These are phyloP conservation scores for Chloroceryle inda DNA, from an alignment of 2,797 vertebrate species.

Conservation along the genomic window DNA sequence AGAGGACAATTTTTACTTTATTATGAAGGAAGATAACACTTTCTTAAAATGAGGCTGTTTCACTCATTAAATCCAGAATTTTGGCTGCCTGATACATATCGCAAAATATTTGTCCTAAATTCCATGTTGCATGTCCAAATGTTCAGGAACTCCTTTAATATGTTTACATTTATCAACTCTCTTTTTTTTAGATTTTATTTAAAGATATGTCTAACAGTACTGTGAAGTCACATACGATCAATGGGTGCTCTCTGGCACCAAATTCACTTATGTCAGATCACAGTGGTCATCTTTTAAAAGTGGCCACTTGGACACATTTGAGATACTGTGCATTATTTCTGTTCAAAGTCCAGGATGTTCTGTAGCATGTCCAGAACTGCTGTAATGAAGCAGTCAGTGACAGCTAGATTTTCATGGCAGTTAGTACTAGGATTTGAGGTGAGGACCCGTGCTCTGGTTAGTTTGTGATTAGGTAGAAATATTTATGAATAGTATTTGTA, in stretches of 20 bases:
- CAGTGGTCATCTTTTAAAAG: conserved; percentile 17
- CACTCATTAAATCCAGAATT: not conserved
- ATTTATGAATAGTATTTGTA: conserved; percentile 12
- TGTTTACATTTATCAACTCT: not conserved
- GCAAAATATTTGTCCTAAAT: not conserved
- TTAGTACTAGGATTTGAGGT: not conserved
- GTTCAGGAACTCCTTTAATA: not conserved
- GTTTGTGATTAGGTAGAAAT: conserved; percentile 5
- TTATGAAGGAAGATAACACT: not conserved
- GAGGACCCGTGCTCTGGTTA: not conserved
- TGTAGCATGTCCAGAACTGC: conserved; percentile 13
- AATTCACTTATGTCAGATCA: not conserved
- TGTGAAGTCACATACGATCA: not conserved
- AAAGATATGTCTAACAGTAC: not conserved
- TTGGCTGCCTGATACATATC: not conserved
- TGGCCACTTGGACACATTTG: not conserved
- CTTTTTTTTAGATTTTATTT: not conserved
- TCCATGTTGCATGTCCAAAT: not conserved
- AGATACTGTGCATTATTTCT: not conserved
- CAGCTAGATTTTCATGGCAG: not conserved
- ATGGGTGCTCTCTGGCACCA: not conserved
- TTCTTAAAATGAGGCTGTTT: not conserved
- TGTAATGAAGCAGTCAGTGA: conserved; percentile 4
- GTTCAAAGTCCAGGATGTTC: conserved; percentile 31
- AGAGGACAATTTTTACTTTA: not conserved